phyloP scores from a whole-genome alignment of 2,888 invertebrate genomes.

The Urechis unicinctus region DNA sequence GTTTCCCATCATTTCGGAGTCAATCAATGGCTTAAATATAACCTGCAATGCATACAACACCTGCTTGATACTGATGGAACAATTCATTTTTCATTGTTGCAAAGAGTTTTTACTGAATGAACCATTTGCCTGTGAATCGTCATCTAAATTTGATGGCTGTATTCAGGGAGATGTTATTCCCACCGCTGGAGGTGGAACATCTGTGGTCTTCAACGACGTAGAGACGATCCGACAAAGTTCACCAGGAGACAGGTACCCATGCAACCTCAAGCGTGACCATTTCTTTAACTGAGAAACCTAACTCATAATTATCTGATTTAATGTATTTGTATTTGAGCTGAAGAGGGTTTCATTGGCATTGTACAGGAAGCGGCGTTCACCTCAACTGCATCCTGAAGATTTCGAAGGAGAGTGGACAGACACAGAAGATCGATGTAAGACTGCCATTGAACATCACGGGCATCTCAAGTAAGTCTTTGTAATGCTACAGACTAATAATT shows the following conservation, averaged over 20 bases:
- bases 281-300: background rate
- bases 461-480: conserved; percentile 8
- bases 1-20: no score
- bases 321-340: no score
- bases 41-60: no score
- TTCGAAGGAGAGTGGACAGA: conserved; percentile 45
- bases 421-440: conserved; percentile 39
- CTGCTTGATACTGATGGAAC: no score
- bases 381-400: conserved; percentile 31
- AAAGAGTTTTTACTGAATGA: no score
- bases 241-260: conserved; percentile 31
- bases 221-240: conserved; percentile 63
- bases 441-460: conserved; percentile 44
- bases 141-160: background rate
- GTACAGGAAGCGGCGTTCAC: conserved; percentile 33
- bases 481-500: no score
- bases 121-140: no score
- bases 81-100: no score
- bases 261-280: background rate
- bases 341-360: background rate
- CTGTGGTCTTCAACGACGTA: conserved; percentile 88
- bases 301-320: background rate
- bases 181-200: conserved; percentile 89
- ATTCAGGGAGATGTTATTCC: conserved; percentile 80
- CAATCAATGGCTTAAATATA: no score